Base-by-base conservation (phyloP, 2,888 invertebrate species). In the Lepetodrilus schrolli region DNA sequence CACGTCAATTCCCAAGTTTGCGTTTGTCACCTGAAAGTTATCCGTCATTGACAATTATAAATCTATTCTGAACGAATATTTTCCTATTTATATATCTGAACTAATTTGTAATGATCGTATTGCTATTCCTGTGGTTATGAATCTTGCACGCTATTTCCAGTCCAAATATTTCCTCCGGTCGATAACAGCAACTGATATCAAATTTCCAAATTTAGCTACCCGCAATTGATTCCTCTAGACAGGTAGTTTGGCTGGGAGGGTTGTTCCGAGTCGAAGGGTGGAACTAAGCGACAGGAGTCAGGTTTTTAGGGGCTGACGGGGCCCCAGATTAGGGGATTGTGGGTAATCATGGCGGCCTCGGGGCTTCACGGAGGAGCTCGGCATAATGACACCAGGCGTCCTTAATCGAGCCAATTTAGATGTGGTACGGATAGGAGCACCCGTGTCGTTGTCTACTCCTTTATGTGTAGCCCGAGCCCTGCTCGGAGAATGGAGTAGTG, bases 401-500 rank as follows among this genome's bases (percentile, higher is more conserved):
- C 21, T 68, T 68, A 68, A 68, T 68, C 68, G 68, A 21, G 47
- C 47, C 68, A 68, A 68, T 68, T 68, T 38, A 68, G 68, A 68
- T 68, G 48, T 38, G 43, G 68, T 34, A 58, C 26, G 58, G 58
- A 58, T 58, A 58, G 26, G 30, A 26, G 17, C 26, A 30, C 30
- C 58, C 30, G 58, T 58, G 58, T 58, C 26, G 34, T 58, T 30
- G 17, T 26, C 30, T 7, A 17, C 23, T 26, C 30, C 5, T 30
- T n/a, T 23, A 26, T 13, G 58, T 58, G 23, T 58, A 58, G 17
- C 20, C 30, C 30, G 17, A 30, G 30, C 30, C 58, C 58, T 58
- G 30, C n/a, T n/a, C 17, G 30, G n/a, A 58, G 58, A 58, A 58
- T 26, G 17, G 34, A 26, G 30, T 30, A 23, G 26, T 58, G 58